Percentiles rank a stretch among this genome's conserved stretches.
Conservation (phyloP, 1,140 invertebrate species). For the Ylistrum balloti region DNA sequence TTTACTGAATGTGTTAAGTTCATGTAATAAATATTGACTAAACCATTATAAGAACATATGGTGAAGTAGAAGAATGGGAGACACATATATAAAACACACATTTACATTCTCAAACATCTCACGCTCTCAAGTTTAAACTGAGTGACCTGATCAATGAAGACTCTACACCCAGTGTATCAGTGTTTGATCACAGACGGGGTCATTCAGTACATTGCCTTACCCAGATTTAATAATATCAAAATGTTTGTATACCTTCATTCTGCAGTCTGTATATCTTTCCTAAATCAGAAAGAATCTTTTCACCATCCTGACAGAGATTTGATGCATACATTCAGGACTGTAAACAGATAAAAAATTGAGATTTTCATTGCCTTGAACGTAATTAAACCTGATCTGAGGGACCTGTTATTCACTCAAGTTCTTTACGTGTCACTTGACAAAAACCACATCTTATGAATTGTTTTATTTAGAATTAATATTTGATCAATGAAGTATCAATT, state of each 20-base stretch:
- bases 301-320: not conserved
- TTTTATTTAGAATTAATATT: not conserved
- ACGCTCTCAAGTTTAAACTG: slow-evolving; percentile 12
- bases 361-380: not conserved
- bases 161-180: not conserved
- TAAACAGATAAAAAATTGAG: not conserved
- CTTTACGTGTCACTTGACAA: not conserved
- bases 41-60: not conserved
- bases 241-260: slow-evolving; percentile 1
- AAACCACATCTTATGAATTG: slow-evolving; percentile 20
- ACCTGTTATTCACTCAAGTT: not conserved
- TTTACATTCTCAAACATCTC: not conserved
- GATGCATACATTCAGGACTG: not conserved
- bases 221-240: slow-evolving; percentile 22
- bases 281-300: not conserved
- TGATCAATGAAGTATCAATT: not conserved
- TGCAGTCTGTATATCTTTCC: not conserved
- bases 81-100: slow-evolving; percentile 1
- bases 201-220: not conserved
- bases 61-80: not conserved
- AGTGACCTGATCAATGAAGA: not conserved
- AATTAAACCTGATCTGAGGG: not conserved
- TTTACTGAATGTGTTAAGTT: too few relatives aligned
- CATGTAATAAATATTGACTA: too few relatives aligned
- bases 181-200: slow-evolving; percentile 9